Evolutionary conservation across 2,797 vertebrate genomes (phyloP), one percentile per base, ranked within the genome.

Genomic region (Simalia tracyae): DNA sequence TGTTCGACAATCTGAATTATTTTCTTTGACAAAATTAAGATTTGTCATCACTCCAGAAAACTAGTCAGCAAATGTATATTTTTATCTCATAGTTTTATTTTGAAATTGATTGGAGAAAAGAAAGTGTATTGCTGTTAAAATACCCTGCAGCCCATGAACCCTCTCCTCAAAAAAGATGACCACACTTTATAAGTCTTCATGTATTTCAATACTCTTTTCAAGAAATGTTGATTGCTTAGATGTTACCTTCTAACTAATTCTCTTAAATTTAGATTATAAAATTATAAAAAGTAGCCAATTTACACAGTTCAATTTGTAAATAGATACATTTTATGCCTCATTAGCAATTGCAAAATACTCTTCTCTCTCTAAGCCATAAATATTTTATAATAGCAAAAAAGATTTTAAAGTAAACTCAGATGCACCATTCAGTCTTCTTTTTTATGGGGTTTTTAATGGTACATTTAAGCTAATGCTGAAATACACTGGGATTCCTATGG

Each of bases 391-490:
- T 61, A 63, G 6, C 7, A 92, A 92, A 95, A 96, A 94, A 89
- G 84, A 92, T 63, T 68, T 88, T 56, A 91, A 92, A 94, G 54
- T 90, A 93, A 96, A 95, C 14, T 10, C 24, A 93, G 84, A 95
- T 86, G 86, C 89, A 91, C 66, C 89, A 95, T 72, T 19, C 1
- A 85, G 91, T 1, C 2, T 92, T 93, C 95, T 89, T 95, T 81
- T 81, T 94, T 68, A 92, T 90, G 26, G 92, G 22, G 88, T n/a
- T 94, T 94, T 95, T 96, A 96, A 92, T 93, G 87, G 36, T 87
- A 57, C 68, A 89, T 95, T 95, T 96, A 84, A 96, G 17, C 89
- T 96, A 94, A 92, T 92, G 46, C 56, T 94, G 86, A 95, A 93
- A 96, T 95, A 95, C 56, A 92, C 11, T 94, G 4, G 26, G 68